Evolutionary conservation across 2,888 invertebrate genomes (phyloP).

Genomic region (Lasioglossum malachurum): DNA sequence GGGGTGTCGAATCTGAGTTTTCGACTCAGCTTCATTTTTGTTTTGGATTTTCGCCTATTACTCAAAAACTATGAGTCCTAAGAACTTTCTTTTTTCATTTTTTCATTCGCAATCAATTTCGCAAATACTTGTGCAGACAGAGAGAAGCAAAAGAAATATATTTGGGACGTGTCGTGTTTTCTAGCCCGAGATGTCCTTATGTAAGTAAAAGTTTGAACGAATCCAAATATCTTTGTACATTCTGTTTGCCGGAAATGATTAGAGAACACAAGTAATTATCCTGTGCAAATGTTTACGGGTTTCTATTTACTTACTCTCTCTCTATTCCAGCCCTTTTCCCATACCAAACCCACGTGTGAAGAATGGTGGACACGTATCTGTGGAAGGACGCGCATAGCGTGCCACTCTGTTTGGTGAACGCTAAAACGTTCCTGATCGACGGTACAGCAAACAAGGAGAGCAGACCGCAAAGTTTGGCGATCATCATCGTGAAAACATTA

Average conservation of each 20-base stretch:
- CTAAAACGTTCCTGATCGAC: constrained; percentile 90
- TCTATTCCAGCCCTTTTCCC: constrained; percentile 86
- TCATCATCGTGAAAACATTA: constrained; percentile 89
- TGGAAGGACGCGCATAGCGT: constrained; percentile 89
- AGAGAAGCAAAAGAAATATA: too few relatives aligned
- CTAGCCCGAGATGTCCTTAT: too few relatives aligned
- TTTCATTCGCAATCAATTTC: too few relatives aligned
- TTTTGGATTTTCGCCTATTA: too few relatives aligned
- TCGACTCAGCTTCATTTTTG: too few relatives aligned
- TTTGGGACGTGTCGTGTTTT: too few relatives aligned
- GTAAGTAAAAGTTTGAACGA: too few relatives aligned
- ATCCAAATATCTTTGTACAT: background rate
- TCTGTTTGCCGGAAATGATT: background rate
- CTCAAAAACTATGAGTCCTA: too few relatives aligned
- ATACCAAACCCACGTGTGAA: constrained; percentile 93
- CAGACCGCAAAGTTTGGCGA: constrained; percentile 91
- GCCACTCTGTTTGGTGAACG: constrained; percentile 90
- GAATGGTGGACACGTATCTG: constrained; percentile 92
- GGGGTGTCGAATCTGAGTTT: too few relatives aligned
- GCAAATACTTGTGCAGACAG: too few relatives aligned
- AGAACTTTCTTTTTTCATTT: too few relatives aligned
- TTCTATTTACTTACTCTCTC: constrained; percentile 73
- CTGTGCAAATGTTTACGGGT: background rate
- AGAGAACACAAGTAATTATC: background rate
- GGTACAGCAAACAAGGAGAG: constrained; percentile 91